Evolutionary conservation across 1,140 invertebrate genomes (phyloP), one percentile per base, ranked within the genome.

Genomic region (Atta colombica): DNA sequence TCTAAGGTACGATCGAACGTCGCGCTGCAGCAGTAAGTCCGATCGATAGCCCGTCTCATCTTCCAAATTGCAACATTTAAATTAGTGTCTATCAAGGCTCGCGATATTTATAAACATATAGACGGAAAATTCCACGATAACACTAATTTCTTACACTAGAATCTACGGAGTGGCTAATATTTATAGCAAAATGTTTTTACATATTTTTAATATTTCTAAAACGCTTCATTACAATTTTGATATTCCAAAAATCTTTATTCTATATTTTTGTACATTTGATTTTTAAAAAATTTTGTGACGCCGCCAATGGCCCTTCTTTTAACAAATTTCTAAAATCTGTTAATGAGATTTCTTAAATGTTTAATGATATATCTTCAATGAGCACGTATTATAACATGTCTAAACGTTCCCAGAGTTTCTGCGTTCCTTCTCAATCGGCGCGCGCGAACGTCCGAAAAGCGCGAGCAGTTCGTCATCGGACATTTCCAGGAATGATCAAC

Each of bases 381-480:
- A 35, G 10, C 10, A 58, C 12, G 10, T 58, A 25, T 25, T 16
- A 49, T 85, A 77, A 53, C 53, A 8, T 14, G n/a, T 25, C 10
- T 61, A 12, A 21, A 77, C 55, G 5, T 49, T 49, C 14, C 14
- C n/a, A 55, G 86, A 77, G 16, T 85, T 78, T 58, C 61, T 85
- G 4, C 82, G 75, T 31, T 85, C 82, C 55, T 84, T 82, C 75
- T 60, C 58, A 61, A 72, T 51, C 31, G 55, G 60, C 1, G 60
- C 71, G 18, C 61, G 35, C 21, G 75, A 60, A n/a, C 39, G n/a
- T 49, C 14, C 65, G 12, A 69, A 60, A 51, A 86, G 65, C 28
- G 53, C 65, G 53, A 80, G 84, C 51, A 87, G 82, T 14, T 87
- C 89, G 53, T 91, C 90, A 10, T 91, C 90, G n/a, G 80, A 90